Base-by-base conservation (phyloP, 2,888 invertebrate genomes). In the Apodemia mormo region DNA sequence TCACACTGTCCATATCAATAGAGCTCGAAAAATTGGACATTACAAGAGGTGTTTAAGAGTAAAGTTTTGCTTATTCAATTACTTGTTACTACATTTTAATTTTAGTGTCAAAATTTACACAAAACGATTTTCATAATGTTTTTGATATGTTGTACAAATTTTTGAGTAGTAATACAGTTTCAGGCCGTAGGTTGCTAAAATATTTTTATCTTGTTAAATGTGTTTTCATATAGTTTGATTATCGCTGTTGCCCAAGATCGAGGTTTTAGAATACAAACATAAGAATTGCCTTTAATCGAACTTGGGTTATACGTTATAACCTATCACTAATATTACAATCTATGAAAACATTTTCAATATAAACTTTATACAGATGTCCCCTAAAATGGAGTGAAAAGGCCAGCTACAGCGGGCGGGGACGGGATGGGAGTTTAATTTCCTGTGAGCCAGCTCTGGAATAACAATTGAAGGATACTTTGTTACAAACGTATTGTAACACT, bases 351-450 rank as follows among this genome's bases (percentile, higher is more conserved):
- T 61, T 61, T 61, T 33, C 58, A 61, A 61, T 61, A 61, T 61
- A 33, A 61, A 61, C 58, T 61, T 61, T 33, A 61, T 61, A 61
- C 30, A 6, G 12, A 61, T 33, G 29, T 29, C 33, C 9, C 49
- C 58, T 6, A 61, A 65, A 65, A 68, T 29, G 40, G 52, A 65
- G 52, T 68, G 68, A 65, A 65, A 65, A 29, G 49, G 65, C 45
- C 65, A 40, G 68, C 33, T 45, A 33, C 9, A 29, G 33, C 66
- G 66, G 64, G 58, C 6, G 58, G 12, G 58, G 33, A 8, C 68
- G 65, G 65, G 49, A 33, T 52, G 61, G 30, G 61, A 5, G 61
- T 61, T 72, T 70, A 69, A 72, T 72, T 72, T 72, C 70, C 72
- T 72, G 72, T 67, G 65, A 69, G 72, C 61, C 56, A 65, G 65